phyloP scores from a whole-genome alignment of 2,113 vertebrate genomes.

The Hyaena hyaena region DNA sequence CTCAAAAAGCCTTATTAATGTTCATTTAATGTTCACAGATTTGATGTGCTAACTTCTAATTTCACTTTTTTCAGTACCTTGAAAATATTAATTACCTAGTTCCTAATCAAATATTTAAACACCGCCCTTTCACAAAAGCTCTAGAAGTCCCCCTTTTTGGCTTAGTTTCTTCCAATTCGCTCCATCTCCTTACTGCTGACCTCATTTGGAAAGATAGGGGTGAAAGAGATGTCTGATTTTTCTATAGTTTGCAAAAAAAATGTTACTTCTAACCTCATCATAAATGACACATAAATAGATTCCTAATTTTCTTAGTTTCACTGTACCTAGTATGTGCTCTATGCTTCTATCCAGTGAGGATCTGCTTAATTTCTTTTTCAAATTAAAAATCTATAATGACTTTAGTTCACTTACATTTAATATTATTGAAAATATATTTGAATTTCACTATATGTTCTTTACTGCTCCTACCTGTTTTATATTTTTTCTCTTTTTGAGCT shows the following conservation, averaged over 20 bases:
- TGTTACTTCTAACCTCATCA: neutral
- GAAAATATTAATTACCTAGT: neutral
- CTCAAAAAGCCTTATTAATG: neutral
- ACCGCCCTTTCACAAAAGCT: neutral
- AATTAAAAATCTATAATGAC: slow-evolving; percentile 6
- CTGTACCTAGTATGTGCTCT: neutral
- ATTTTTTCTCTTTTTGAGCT: neutral
- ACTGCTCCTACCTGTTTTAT: neutral
- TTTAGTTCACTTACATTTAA: slow-evolving; percentile 26
- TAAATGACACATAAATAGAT: neutral
- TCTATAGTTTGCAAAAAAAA: neutral
- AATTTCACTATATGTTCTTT: neutral
- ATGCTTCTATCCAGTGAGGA: neutral
- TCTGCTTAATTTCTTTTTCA: neutral
- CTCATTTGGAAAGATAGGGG: neutral
- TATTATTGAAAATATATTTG: neutral
- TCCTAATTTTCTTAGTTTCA: neutral
- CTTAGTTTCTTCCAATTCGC: neutral
- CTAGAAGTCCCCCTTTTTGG: neutral
- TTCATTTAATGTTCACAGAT: neutral
- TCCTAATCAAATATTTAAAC: neutral
- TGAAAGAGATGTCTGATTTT: neutral
- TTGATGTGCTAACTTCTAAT: neutral
- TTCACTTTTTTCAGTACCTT: neutral
- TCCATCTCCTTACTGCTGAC: neutral